phyloP scores from a whole-genome alignment of 1,140 invertebrate genomes.

The Penaeus japonicus region DNA sequence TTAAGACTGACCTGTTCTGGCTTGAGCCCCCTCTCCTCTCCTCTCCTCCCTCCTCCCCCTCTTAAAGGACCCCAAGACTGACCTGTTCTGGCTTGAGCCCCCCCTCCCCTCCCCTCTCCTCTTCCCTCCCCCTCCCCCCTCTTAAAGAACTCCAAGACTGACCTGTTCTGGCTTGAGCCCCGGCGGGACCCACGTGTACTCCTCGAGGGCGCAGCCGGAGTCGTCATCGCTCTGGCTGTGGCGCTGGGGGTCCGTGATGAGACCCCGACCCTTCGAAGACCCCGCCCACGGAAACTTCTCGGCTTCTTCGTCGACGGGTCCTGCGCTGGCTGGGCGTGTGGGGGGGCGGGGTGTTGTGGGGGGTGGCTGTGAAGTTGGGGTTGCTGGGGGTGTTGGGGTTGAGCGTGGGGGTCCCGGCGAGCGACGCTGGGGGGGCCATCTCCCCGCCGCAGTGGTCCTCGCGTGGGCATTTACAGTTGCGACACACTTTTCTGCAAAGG shows the following conservation, averaged over 20 bases:
- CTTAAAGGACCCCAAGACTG: background rate
- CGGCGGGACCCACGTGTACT: conserved; percentile 98
- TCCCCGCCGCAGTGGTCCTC: conserved; percentile 68
- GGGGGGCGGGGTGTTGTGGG: background rate
- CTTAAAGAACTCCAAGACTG: background rate
- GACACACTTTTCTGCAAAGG: conserved; percentile 74
- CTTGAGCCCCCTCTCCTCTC: too few relatives aligned
- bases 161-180: conserved; percentile 78
- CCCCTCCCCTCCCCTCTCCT: too few relatives aligned
- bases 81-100: conserved; percentile 47
- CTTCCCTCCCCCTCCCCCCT: too few relatives aligned
- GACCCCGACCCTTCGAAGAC: conserved; percentile 63
- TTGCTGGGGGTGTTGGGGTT: conserved; percentile 32
- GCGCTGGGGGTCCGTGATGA: conserved; percentile 74
- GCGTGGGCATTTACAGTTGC: conserved; percentile 75
- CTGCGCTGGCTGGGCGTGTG: background rate
- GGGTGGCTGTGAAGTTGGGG: conserved; percentile 23
- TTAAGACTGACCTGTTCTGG: conserved; percentile 23
- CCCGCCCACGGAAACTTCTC: conserved; percentile 62
- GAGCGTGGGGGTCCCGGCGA: conserved; percentile 21
- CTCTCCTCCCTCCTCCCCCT: too few relatives aligned
- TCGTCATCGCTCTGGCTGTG: conserved; percentile 96
- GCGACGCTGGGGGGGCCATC: conserved; percentile 59
- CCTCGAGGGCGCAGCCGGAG: conserved; percentile 94
- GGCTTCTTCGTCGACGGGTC: conserved; percentile 32